Percentiles rank a stretch among this genome's conserved stretches.
phyloP scores from a whole-genome alignment of 2,888 invertebrate genomes.

The Apamea sordens region DNA sequence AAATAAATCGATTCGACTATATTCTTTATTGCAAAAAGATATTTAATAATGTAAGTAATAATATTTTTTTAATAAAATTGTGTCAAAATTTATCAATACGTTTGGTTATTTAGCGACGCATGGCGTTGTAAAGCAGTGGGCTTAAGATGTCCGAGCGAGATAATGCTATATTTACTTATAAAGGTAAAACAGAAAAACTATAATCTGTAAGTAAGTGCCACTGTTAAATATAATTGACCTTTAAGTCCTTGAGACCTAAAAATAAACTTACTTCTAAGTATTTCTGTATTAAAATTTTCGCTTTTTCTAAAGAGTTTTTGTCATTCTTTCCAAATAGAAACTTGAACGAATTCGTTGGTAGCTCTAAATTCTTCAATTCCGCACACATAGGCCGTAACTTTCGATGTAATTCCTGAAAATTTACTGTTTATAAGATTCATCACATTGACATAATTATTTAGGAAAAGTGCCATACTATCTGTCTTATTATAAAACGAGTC shows the following conservation, averaged over 20 bases:
- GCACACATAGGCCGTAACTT: slow-evolving; percentile 95
- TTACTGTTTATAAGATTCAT: not conserved
- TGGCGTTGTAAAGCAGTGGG: not conserved
- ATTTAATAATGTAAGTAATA: no score
- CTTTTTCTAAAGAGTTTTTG: slow-evolving; percentile 94
- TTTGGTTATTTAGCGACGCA: not conserved
- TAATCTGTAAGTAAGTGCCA: not conserved
- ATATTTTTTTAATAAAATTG: not conserved
- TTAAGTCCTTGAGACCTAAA: not conserved
- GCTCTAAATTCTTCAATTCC: slow-evolving; percentile 94
- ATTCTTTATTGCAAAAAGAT: slow-evolving; percentile 10
- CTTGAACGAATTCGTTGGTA: slow-evolving; percentile 95
- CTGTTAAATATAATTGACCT: not conserved
- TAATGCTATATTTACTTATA: not conserved
- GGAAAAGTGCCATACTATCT: not conserved
- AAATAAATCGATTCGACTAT: slow-evolving; percentile 71
- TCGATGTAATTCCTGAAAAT: slow-evolving; percentile 93
- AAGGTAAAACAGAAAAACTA: not conserved
- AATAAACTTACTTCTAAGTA: slow-evolving; percentile 94
- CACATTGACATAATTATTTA: not conserved
- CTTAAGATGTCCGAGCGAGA: not conserved
- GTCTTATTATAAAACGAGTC: no score
- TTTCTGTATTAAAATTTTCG: slow-evolving; percentile 95
- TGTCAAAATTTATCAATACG: not conserved
- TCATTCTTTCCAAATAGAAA: slow-evolving; percentile 96